These are phyloP conservation scores for Paracentrotus lividus DNA, from an alignment of 53 echinoderm and acorn worm species.

Conservation along the genomic window DNA sequence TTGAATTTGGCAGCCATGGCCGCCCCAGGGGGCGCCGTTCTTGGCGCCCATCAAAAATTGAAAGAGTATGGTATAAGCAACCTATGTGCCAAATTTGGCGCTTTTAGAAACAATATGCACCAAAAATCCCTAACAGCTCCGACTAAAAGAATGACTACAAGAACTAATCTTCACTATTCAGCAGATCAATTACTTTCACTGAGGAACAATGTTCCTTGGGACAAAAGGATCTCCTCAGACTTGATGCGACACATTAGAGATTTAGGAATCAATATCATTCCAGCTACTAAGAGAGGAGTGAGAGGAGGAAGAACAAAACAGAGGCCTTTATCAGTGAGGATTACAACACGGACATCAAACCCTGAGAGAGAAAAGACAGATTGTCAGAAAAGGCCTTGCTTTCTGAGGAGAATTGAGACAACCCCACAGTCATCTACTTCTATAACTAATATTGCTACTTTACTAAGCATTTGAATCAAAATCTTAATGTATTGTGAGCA, in stretches of 20 bases:
- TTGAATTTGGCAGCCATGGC: too few species aligned
- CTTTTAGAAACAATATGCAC: too few species aligned
- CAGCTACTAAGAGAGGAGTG: not conserved
- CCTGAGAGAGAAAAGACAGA: not conserved
- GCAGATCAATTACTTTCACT: not conserved
- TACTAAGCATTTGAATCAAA: too few species aligned
- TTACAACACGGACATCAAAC: not conserved
- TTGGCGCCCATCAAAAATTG: too few species aligned
- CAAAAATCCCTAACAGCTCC: too few species aligned
- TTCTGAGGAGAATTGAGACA: not conserved
- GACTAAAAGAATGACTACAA: too few species aligned
- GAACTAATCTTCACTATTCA: too few species aligned
- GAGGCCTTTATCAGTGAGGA: conserved; percentile 56
- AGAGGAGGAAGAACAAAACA: not conserved
- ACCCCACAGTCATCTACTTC: not conserved
- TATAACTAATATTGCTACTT: too few species aligned
- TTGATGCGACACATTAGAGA: not conserved
- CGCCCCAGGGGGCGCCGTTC: too few species aligned
- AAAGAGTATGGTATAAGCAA: too few species aligned
- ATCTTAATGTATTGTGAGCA: conserved; percentile 60
- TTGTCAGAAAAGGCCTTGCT: not conserved
- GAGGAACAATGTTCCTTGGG: not conserved
- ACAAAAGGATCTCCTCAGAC: not conserved
- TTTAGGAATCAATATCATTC: not conserved
- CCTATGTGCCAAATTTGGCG: too few species aligned